Conservation (phyloP, 2,797 vertebrate species). For the Rhinatrema bivittatum region DNA sequence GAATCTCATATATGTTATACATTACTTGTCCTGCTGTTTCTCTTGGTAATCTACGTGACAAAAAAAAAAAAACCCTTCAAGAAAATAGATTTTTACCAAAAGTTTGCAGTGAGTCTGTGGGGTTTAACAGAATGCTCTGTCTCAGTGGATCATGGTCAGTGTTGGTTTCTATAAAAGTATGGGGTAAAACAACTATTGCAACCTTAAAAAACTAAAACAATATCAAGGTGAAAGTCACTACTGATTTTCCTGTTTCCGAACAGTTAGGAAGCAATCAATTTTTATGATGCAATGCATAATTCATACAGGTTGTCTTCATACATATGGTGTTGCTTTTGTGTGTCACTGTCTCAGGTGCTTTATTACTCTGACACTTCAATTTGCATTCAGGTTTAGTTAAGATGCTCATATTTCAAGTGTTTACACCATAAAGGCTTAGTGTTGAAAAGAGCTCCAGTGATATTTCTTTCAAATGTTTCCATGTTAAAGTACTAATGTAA, state of each 20-base stretch:
- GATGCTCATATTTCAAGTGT: constrained; percentile 30
- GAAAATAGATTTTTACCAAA: background rate
- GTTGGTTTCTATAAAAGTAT: no score
- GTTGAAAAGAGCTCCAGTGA: no score
- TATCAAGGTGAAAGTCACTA: background rate
- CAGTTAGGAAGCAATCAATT: constrained; percentile 34
- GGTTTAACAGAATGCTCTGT: background rate
- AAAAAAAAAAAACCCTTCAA: no score
- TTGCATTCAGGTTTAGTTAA: constrained; percentile 25
- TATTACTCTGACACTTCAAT: constrained; percentile 32
- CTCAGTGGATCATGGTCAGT: background rate
- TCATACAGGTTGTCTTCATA: constrained; percentile 45
- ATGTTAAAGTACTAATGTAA: no score
- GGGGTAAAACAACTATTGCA: background rate
- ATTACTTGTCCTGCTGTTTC: no score
- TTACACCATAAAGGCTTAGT: constrained; percentile 18
- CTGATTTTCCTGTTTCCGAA: constrained; percentile 4
- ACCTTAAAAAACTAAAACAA: constrained; percentile 5
- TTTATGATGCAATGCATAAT: constrained; percentile 45
- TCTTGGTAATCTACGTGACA: no score
- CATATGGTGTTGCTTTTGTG: constrained; percentile 54
- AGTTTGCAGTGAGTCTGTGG: background rate
- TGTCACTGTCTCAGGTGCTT: constrained; percentile 35
- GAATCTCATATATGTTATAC: no score
- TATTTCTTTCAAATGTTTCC: no score